phyloP scores from a whole-genome alignment of 1,140 invertebrate genomes.

The Pseudomyrmex concolor region DNA sequence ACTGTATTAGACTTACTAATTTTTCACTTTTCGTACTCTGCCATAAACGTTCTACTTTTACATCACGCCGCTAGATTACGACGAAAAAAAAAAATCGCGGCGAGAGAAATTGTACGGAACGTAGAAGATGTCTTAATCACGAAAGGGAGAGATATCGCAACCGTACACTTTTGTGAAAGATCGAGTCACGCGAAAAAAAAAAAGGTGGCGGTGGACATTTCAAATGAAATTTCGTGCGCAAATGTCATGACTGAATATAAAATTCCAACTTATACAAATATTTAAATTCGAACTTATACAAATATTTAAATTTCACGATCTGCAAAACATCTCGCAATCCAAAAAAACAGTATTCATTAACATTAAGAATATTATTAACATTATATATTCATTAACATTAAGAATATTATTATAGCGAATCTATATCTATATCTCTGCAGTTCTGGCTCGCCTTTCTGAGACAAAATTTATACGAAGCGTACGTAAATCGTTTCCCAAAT shows the following conservation, averaged over 20 bases:
- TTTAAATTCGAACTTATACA: not conserved
- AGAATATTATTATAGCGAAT: too few relatives aligned
- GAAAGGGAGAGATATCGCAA: conserved; percentile 25
- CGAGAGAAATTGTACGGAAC: not conserved
- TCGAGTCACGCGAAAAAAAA: not conserved
- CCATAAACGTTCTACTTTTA: not conserved
- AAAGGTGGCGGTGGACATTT: not conserved
- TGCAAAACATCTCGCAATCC: too few relatives aligned
- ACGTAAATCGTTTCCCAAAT: too few relatives aligned
- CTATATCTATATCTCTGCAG: too few relatives aligned
- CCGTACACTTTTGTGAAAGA: conserved; percentile 23
- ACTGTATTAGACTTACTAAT: not conserved
- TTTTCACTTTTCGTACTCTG: not conserved
- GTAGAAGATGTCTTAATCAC: conserved; percentile 28
- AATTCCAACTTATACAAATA: not conserved
- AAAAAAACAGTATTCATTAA: too few relatives aligned
- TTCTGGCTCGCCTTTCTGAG: too few relatives aligned
- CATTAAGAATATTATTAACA: too few relatives aligned
- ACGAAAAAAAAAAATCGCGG: not conserved
- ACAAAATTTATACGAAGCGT: too few relatives aligned
- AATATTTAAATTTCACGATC: not conserved
- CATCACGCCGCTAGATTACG: not conserved
- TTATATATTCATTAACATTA: too few relatives aligned
- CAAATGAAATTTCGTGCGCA: not conserved
- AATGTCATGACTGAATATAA: not conserved